Base-by-base conservation (phyloP, 1,140 invertebrate genomes). In the Pogonomyrmex barbatus region DNA sequence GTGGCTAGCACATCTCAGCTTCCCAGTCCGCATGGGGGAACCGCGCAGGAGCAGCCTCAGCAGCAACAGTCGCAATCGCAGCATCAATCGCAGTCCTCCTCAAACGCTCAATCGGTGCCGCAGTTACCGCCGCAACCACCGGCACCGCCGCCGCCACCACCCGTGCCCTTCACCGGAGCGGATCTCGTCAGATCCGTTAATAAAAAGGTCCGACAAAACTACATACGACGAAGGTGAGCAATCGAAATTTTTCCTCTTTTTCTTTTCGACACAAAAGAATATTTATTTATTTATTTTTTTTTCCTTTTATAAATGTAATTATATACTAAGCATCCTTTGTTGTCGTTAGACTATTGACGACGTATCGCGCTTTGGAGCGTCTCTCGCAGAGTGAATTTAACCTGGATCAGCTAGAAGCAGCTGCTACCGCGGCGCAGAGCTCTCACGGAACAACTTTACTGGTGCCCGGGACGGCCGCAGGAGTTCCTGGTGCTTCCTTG, bases 371-470 rank as follows among this genome's bases (percentile, higher is more conserved):
- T 2, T 92, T 98, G 42, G 97, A 98, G 91, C 94, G 97, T 54
- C 96, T 98, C 54, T 97, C 97, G 0, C 97, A 98, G 93, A 98
- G 97, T 60, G 97, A 98, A 92, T 97, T 98, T 91, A 97, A 98
- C 91, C 92, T 98, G 86, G 97, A 98, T 91, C 95, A 96, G 86
- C 93, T 97, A 42, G 97, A 97, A 95, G 96, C 97, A 65, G 96
- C 95, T 12, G 94, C 94, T 17, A 92, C 95, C 39, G 92, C 94
- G 4, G 95, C 95, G 8, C 94, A 94, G 63, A 87, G 93, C 33
- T 92, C 92, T 45, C 90, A 95, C 52, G 95, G 95, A 5, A 94
- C 95, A 39, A 95, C 95, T 14, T 94, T 96, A 12, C 92, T 95
- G 12, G 96, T 96, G 39, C 96, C 96, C 36, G 95, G 95, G 24